Percentiles rank a stretch among this genome's conserved stretches.
Evolutionary conservation across 1,140 invertebrate genomes (phyloP).

Genomic region (Nebria ingens): DNA sequence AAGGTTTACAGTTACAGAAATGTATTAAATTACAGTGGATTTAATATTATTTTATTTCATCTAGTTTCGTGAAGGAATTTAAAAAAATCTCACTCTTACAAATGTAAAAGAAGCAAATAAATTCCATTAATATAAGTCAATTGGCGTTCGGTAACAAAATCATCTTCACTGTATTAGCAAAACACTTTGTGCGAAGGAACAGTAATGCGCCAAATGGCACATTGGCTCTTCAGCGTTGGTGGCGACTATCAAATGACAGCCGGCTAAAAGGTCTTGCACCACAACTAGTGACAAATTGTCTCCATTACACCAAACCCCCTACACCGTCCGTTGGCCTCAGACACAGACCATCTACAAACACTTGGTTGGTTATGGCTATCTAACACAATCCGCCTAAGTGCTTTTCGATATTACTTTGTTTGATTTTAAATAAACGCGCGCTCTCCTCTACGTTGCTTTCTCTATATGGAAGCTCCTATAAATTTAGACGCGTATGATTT

Average conservation of each 20-base stretch:
- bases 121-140: no score
- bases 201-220: neutral
- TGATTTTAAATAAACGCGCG: slow-evolving; percentile 7
- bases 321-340: neutral
- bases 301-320: neutral
- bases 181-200: neutral
- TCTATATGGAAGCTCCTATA: neutral
- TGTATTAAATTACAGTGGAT: no score
- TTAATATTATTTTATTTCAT: no score
- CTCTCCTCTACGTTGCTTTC: neutral
- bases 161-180: neutral
- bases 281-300: slow-evolving; percentile 9
- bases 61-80: no score
- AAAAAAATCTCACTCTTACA: no score
- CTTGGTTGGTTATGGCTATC: no score
- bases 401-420: slow-evolving; percentile 8
- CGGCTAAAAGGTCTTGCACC: slow-evolving; percentile 3
- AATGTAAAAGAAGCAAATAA: no score
- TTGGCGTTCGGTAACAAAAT: no score
- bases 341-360: no score
- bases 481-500: no score
- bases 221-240: neutral
- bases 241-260: slow-evolving; percentile 3
- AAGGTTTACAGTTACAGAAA: no score
- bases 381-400: neutral